These are phyloP conservation scores for Mesorhabditis spiculigera DNA, from an alignment of 2,888 invertebrate genomes.

Conservation along the genomic window DNA sequence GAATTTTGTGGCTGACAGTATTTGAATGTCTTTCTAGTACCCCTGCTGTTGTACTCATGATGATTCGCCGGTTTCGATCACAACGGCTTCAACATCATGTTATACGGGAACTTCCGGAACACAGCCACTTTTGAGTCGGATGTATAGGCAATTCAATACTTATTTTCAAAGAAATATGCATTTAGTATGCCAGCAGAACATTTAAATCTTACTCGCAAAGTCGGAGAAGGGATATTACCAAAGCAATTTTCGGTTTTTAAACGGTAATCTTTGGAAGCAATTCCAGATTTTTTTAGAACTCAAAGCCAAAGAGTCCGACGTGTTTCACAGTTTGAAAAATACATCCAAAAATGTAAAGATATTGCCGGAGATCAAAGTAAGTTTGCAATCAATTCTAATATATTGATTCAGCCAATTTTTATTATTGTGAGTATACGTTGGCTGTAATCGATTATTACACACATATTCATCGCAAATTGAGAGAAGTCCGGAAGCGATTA, in stretches of 20 bases:
- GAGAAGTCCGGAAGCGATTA: constrained; percentile 19
- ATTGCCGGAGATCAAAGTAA: constrained; percentile 31
- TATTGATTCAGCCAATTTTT: constrained; percentile 21
- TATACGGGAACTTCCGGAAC: not conserved
- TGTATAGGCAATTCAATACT: constrained; percentile 23
- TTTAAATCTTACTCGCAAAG: constrained; percentile 38
- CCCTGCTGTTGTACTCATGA: not conserved
- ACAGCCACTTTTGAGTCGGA: constrained; percentile 30
- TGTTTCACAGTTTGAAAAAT: constrained; percentile 34
- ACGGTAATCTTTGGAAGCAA: not conserved
- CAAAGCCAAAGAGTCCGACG: constrained; percentile 13
- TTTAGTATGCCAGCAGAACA: constrained; percentile 37
- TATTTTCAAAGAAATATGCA: not conserved
- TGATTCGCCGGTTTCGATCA: constrained; percentile 1
- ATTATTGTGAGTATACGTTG: constrained; percentile 29
- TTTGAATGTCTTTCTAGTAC: not conserved
- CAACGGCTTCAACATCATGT: not conserved
- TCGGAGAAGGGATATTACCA: constrained; percentile 44
- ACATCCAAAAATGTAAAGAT: constrained; percentile 31
- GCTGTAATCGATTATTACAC: constrained; percentile 35
- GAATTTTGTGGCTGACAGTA: too few species aligned
- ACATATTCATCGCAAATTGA: constrained; percentile 35
- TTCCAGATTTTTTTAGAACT: not conserved
- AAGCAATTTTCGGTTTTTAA: not conserved
- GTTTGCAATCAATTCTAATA: not conserved